Conservation (phyloP, 64 coral and sea anemone species). For the Actinia tenebrosa region DNA sequence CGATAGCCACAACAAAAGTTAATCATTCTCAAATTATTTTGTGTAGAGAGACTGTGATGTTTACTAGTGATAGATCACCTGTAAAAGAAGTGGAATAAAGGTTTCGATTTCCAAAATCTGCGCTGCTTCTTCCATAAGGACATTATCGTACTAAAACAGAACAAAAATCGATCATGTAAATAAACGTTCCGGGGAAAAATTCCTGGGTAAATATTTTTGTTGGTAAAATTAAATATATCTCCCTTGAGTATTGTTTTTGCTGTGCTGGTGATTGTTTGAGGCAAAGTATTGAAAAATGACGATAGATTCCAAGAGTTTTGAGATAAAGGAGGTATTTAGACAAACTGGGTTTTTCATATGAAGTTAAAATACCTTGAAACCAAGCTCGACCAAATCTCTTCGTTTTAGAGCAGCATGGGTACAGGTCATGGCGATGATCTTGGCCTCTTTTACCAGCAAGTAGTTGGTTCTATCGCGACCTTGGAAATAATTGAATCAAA, state of each 20-base stretch:
- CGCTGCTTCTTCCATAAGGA: slow-evolving; percentile 94
- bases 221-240: too few relatives aligned
- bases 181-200: too few relatives aligned
- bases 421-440: slow-evolving; percentile 98
- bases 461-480: slow-evolving; percentile 97
- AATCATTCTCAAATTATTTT: too few relatives aligned
- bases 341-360: too few relatives aligned
- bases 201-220: too few relatives aligned
- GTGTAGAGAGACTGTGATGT: background rate
- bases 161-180: too few relatives aligned
- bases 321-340: too few relatives aligned
- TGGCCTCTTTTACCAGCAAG: slow-evolving; percentile 93
- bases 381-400: slow-evolving; percentile 83
- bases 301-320: too few relatives aligned
- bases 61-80: slow-evolving; percentile 41
- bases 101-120: slow-evolving; percentile 98
- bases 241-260: too few relatives aligned
- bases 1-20: too few relatives aligned
- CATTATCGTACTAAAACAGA: slow-evolving; percentile 84
- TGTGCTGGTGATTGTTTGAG: too few relatives aligned
- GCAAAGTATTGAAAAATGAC: too few relatives aligned
- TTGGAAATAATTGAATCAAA: background rate
- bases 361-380: slow-evolving; percentile 69
- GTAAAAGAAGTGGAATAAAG: slow-evolving; percentile 91
- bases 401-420: slow-evolving; percentile 91